Conservation (phyloP, 2,113 vertebrate genomes). For the Vicugna pacos region DNA sequence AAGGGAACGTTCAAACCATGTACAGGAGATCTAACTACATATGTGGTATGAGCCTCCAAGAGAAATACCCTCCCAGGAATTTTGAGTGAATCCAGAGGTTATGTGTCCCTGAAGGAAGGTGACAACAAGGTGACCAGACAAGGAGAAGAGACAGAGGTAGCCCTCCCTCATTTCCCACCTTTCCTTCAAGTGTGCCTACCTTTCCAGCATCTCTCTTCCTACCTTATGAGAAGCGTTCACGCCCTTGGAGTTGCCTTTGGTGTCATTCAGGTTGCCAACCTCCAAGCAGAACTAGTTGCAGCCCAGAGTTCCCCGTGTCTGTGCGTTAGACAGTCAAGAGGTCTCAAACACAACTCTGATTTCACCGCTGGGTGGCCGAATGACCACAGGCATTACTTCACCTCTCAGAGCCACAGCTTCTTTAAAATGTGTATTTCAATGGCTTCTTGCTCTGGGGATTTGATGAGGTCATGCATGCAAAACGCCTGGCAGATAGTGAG, state of each 20-base stretch:
- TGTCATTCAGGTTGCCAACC: background rate
- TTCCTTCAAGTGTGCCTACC: background rate
- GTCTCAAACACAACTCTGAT: background rate
- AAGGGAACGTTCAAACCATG: background rate
- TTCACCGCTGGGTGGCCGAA: background rate
- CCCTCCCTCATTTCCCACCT: background rate
- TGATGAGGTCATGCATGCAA: background rate
- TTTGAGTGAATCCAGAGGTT: background rate
- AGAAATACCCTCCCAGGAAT: background rate
- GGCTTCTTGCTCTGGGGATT: background rate
- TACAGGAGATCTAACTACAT: background rate
- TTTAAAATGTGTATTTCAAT: slow-evolving; percentile 29
- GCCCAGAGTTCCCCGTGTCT: background rate
- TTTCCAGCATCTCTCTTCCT: background rate
- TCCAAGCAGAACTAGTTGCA: background rate
- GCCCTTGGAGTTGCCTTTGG: background rate
- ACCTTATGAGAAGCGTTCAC: background rate
- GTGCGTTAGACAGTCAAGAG: background rate
- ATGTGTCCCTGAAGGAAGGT: background rate
- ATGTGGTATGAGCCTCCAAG: too few species aligned
- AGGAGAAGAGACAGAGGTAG: background rate
- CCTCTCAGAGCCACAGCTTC: background rate
- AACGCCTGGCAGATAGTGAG: background rate
- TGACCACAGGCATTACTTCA: background rate
- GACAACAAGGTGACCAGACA: background rate